Evolutionary conservation across 2,797 vertebrate genomes (phyloP), one percentile per base, ranked within the genome.

Genomic region (Pygocentrus nattereri): DNA sequence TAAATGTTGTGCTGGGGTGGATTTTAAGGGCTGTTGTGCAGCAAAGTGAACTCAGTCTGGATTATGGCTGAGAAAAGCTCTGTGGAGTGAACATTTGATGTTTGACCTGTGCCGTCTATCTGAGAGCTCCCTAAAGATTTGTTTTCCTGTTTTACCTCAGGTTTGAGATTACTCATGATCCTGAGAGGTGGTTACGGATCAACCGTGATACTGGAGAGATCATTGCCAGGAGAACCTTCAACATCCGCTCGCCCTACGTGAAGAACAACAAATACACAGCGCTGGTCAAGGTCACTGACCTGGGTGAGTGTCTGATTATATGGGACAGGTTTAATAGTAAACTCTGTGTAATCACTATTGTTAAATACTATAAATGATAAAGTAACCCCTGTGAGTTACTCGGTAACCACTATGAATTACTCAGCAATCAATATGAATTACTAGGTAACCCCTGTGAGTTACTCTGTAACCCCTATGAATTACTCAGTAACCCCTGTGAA

Each of bases 161-260:
- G 86, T 99, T 96, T 86, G 91, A 94, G 74, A 93, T 97, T 31
- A 93, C 90, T 83, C 94, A 91, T 13, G 97, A 97, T 90, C 96
- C 96, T 0, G 97, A 96, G 54, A 92, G 91, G 58, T 99, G 98
- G 97, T 92, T 99, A 84, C 91, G 85, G 4, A 92, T 99, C 67
- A 89, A 97, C 69, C 80, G 79, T 1, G 88, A 91, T 23, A 88
- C 94, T 0, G 98, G 98, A 81, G 91, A 90, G 44, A 90, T 99
- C 31, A 90, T 81, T 58, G 95, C 95, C 52, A 95, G 76, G 85
- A 93, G 91, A 78, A 82, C 84, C 19, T 95, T 99, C 54, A 96
- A 95, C 83, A 93, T 96, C 2, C 90, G 91, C 0, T 96, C 97
- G 0, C 91, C 93, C 2, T 92, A 96, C 85, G 92, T 97, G 67